phyloP scores from a whole-genome alignment of 2,797 vertebrate species.

The Miichthys miiuy region DNA sequence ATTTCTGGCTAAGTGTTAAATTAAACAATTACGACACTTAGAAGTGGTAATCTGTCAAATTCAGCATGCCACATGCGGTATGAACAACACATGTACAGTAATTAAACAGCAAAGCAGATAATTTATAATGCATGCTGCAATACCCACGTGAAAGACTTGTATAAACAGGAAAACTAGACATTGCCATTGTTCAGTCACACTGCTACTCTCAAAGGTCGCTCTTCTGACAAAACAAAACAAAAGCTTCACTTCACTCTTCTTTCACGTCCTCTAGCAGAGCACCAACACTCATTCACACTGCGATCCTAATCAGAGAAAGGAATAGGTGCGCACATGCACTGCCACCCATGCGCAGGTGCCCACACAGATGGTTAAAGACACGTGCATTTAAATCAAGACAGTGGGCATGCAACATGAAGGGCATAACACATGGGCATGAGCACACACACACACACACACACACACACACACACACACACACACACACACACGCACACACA shows the following conservation, averaged over 20 bases:
- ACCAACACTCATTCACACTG: conserved; percentile 35
- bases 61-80: conserved; percentile 15
- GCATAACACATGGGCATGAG: conserved; percentile 44
- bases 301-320: conserved; percentile 76
- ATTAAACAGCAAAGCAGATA: conserved; percentile 48
- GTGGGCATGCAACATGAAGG: conserved; percentile 32
- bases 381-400: conserved; percentile 51
- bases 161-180: conserved; percentile 45
- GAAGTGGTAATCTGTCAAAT: conserved; percentile 44
- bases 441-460: conserved; percentile 24
- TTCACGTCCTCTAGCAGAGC: conserved; percentile 15
- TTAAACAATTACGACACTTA: conserved; percentile 24
- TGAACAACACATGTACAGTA: conserved; percentile 44
- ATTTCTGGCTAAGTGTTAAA: conserved; percentile 5
- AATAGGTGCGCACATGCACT: conserved; percentile 39
- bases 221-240: conserved; percentile 56
- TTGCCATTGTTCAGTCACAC: conserved; percentile 18
- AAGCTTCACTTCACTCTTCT: conserved; percentile 26
- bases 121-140: conserved; percentile 53
- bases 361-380: conserved; percentile 58
- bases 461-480: conserved; percentile 5
- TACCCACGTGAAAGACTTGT: conserved; percentile 40
- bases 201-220: conserved; percentile 33
- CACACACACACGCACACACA: conserved; percentile 19
- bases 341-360: conserved; percentile 45